phyloP scores from a whole-genome alignment of 2,888 invertebrate species.

The Druceiella hillmani region DNA sequence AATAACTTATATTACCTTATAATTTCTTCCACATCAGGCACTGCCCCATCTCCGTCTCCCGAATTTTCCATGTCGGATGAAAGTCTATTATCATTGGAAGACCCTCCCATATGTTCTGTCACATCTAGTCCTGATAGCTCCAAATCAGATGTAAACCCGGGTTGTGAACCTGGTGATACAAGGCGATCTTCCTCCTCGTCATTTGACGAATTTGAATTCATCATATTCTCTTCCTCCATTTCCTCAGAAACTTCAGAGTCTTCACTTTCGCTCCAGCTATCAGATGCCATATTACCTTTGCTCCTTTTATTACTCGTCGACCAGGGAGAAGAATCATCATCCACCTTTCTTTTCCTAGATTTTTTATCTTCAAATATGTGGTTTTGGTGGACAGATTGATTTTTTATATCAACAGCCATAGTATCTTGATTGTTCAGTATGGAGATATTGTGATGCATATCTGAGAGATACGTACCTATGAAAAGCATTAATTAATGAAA shows the following conservation, averaged over 20 bases:
- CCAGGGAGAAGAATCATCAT: constrained; percentile 53
- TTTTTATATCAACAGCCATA: constrained; percentile 29
- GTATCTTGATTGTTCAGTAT: constrained; percentile 39
- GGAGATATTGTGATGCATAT: constrained; percentile 44
- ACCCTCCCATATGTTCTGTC: constrained; percentile 47
- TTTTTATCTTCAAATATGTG: constrained; percentile 49
- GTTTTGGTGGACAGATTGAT: constrained; percentile 25
- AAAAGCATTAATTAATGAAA: constrained; percentile 6
- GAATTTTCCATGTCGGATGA: constrained; percentile 57
- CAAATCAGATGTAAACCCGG: constrained; percentile 56
- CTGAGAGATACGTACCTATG: constrained; percentile 43
- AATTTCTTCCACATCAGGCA: constrained; percentile 57
- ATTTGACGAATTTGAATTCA: constrained; percentile 44
- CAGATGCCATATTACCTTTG: constrained; percentile 53
- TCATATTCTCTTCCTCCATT: constrained; percentile 46
- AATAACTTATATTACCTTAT: constrained; percentile 36
- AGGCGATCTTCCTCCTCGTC: constrained; percentile 39
- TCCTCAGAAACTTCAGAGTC: constrained; percentile 40
- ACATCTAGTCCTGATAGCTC: constrained; percentile 60
- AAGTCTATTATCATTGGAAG: constrained; percentile 41
- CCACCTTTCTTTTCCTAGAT: constrained; percentile 58
- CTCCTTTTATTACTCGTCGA: constrained; percentile 57
- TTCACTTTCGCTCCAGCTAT: constrained; percentile 55
- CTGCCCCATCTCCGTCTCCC: constrained; percentile 50
- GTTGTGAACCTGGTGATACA: constrained; percentile 45